Conservation (phyloP, 2,888 invertebrate species). For the Teleiodes luculella region DNA sequence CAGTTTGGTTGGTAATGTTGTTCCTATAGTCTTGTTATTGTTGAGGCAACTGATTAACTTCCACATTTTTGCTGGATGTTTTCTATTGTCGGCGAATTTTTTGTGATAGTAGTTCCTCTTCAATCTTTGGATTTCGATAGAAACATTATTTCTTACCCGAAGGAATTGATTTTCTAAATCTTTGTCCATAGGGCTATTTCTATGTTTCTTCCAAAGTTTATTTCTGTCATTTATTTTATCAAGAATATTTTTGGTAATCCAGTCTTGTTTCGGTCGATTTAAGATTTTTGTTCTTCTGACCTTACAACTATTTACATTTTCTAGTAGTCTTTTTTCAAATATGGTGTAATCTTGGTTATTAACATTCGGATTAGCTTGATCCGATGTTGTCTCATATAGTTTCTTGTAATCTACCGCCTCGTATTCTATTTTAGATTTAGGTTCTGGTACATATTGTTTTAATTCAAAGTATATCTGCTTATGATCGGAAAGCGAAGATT, state of each 20-base stretch:
- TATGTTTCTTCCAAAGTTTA: neutral
- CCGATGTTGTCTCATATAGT: neutral
- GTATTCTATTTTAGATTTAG: neutral
- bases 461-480: slow-evolving; percentile 9
- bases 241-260: slow-evolving; percentile 2
- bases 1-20: neutral
- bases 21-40: neutral
- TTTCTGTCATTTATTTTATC: neutral
- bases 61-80: slow-evolving; percentile 4
- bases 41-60: neutral
- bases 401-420: neutral
- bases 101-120: slow-evolving; percentile 1
- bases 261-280: slow-evolving; percentile 9
- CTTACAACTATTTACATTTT: neutral
- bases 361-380: neutral
- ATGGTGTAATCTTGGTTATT: neutral
- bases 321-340: neutral
- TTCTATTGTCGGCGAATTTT: neutral
- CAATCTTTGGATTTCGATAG: neutral
- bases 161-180: neutral
- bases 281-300: slow-evolving; percentile 1
- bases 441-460: neutral
- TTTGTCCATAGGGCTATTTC: neutral
- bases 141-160: neutral
- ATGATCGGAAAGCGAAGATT: slow-evolving; percentile 5